Percentiles rank a stretch among this genome's conserved stretches.
phyloP scores from a whole-genome alignment of 2,797 vertebrate genomes.

The Hylomyscus alleni region DNA sequence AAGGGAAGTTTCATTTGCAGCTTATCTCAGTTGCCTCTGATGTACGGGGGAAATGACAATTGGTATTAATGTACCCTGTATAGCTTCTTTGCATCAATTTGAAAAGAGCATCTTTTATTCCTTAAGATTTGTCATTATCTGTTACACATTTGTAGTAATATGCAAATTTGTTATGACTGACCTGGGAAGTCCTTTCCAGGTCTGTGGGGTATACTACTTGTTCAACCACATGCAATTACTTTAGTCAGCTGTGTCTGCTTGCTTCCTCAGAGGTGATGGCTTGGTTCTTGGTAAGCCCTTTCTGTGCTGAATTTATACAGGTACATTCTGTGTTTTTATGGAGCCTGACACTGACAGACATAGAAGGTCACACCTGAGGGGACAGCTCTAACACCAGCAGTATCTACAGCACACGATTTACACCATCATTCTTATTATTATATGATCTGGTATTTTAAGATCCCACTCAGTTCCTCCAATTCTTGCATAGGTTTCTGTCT shows the following conservation, averaged over 20 bases:
- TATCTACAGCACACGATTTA: neutral
- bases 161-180: neutral
- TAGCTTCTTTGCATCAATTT: neutral
- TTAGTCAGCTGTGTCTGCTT: neutral
- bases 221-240: neutral
- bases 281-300: neutral
- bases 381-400: neutral
- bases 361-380: neutral
- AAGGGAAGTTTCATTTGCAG: neutral
- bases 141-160: neutral
- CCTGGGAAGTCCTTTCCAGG: neutral
- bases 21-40: neutral
- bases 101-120: neutral
- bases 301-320: neutral
- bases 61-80: neutral
- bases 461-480: neutral
- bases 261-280: neutral
- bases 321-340: neutral
- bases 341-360: neutral
- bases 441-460: neutral
- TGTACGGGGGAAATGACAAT: neutral
- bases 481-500: conserved; percentile 44
- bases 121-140: neutral
- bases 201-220: neutral
- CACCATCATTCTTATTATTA: neutral